Base-by-base conservation (phyloP, 30 jellyfish, hydroid and myxozoan genomes). In the Aurelia sp. region DNA sequence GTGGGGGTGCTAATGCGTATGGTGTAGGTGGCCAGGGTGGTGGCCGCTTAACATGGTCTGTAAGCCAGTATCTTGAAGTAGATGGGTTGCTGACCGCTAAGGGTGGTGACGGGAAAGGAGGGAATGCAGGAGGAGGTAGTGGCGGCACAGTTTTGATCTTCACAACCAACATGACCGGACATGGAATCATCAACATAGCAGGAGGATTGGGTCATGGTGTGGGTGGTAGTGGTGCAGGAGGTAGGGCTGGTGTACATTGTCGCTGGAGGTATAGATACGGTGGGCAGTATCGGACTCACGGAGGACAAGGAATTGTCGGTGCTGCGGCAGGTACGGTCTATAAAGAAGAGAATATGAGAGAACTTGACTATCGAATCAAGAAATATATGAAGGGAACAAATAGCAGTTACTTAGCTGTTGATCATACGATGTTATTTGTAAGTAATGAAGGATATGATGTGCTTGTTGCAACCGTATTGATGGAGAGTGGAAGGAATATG, bases 61-160 rank as follows among this genome's bases (percentile, higher is more conserved):
- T 74, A 0, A 85, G 94, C 65, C 94, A 85, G 53, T 57, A 74
- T 74, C 74, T 85, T 63, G 94, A 85, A 20, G 40, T 85, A 13
- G 63, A 85, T 64, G 94, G 94, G 38, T 41, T 72, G 44, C 77
- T 85, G 51, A 61, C 94, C 8, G 88, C 88, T 11, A 85, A 75
- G 30, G 94, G 94, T 50, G 94, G 70, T 52, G 78, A 85, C 60
- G 94, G 88, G 15, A 22, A 61, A 30, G 80, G 71, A 8, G 88
- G 88, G 21, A 72, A 85, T 75, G 94, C 94, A 5, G 94, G 94
- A 24, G 94, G 94, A 8, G 94, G 94, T 16, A 85, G 94, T 63
- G 94, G 94, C 4, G 94, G 94, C 2, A 75, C 81, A 13, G 52
- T 85, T 6, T 21, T 75, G 21, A 51, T 85, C 5, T 85, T 63